These are phyloP conservation scores for Heliconius congener DNA, from an alignment of 1,140 invertebrate species.

Conservation along the genomic window DNA sequence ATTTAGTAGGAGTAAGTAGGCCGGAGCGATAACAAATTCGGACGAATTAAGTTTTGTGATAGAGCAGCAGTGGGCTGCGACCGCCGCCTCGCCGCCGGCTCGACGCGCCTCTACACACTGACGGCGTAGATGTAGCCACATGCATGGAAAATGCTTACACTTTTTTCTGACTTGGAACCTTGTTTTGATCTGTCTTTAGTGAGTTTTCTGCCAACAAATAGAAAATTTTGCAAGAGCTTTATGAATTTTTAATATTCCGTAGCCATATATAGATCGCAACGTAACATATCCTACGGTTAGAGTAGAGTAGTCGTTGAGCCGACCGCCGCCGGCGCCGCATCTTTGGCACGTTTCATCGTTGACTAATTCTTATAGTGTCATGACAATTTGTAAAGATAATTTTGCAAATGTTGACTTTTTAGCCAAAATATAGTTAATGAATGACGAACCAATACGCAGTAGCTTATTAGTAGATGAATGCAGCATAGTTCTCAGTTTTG, in stretches of 20 bases:
- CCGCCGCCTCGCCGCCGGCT: slow-evolving; percentile 50
- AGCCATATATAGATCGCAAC: slow-evolving; percentile 53
- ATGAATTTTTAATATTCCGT: slow-evolving; percentile 55
- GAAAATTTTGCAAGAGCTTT: slow-evolving; percentile 59
- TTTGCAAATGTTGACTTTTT: slow-evolving; percentile 81
- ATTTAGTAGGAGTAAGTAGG: slow-evolving; percentile 80
- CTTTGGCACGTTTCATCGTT: slow-evolving; percentile 72
- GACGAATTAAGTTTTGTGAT: slow-evolving; percentile 78
- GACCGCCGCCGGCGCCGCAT: slow-evolving; percentile 57
- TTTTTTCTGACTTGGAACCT: slow-evolving; percentile 47
- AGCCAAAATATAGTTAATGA: slow-evolving; percentile 80
- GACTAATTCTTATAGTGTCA: slow-evolving; percentile 80
- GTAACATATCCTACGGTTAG: slow-evolving; percentile 68
- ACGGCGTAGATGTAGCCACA: slow-evolving; percentile 44
- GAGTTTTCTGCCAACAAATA: slow-evolving; percentile 50
- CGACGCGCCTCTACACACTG: slow-evolving; percentile 28
- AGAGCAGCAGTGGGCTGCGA: slow-evolving; percentile 58
- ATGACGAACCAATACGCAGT: slow-evolving; percentile 80
- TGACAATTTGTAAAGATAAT: slow-evolving; percentile 79
- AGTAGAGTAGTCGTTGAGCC: slow-evolving; percentile 53
- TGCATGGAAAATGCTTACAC: slow-evolving; percentile 58
- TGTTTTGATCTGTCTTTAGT: slow-evolving; percentile 58
- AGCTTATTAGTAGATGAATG: slow-evolving; percentile 78
- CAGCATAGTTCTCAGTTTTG: slow-evolving; percentile 79
- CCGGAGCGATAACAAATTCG: slow-evolving; percentile 75